Evolutionary conservation across 2,113 vertebrate species (phyloP).

Genomic region (Oreotragus oreotragus): DNA sequence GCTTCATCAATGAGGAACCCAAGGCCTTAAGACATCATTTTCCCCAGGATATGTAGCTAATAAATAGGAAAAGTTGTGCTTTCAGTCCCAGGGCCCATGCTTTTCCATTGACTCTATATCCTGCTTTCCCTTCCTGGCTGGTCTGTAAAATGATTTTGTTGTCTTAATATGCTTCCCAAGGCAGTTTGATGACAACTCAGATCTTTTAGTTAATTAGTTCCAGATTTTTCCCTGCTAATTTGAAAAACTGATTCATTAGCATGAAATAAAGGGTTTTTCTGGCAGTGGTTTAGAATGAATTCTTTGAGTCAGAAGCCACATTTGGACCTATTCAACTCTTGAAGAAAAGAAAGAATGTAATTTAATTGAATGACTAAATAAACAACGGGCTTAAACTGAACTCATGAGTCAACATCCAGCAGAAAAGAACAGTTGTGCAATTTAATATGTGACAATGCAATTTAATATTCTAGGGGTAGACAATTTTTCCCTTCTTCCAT

Average conservation of each 20-base stretch:
- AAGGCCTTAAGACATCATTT: background rate
- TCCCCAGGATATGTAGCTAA: background rate
- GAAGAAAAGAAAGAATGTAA: constrained; percentile 25
- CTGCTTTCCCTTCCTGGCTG: background rate
- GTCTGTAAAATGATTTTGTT: background rate
- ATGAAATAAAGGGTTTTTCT: background rate
- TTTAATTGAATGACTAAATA: constrained; percentile 29
- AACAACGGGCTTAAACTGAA: background rate
- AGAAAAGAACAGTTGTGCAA: background rate
- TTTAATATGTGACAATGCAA: background rate
- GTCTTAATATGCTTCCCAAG: background rate
- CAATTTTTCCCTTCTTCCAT: background rate
- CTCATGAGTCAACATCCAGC: background rate
- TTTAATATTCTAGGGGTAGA: background rate
- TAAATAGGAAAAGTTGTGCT: background rate
- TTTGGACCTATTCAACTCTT: background rate
- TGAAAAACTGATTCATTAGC: background rate
- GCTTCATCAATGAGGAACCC: background rate
- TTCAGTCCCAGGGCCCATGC: background rate
- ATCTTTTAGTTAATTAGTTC: background rate
- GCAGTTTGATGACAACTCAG: background rate
- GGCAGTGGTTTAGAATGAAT: background rate
- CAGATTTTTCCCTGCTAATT: background rate
- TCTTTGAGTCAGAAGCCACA: background rate
- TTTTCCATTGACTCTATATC: background rate